phyloP scores from a whole-genome alignment of 2,797 vertebrate species.

The Morelia viridis region DNA sequence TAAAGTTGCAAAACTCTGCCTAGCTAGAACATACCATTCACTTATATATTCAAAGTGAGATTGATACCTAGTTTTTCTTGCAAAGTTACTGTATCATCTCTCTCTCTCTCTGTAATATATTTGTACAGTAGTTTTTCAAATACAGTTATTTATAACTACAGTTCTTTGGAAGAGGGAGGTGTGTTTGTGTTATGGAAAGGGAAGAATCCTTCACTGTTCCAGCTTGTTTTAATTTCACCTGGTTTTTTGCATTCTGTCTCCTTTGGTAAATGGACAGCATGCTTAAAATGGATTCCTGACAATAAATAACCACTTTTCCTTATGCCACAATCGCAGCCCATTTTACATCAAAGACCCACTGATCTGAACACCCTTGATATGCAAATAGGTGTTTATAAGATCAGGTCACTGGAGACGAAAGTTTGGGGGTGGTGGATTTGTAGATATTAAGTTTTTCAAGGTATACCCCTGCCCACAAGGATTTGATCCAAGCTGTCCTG shows the following conservation, averaged over 20 bases:
- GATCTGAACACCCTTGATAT: constrained; percentile 8
- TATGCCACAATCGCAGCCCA: background rate
- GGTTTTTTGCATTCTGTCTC: background rate
- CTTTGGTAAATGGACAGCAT: background rate
- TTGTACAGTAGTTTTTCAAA: background rate
- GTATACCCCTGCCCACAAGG: background rate
- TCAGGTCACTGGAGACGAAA: background rate
- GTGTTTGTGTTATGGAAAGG: background rate
- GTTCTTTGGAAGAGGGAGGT: background rate
- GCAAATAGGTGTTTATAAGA: background rate
- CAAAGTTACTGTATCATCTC: background rate
- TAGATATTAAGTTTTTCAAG: background rate
- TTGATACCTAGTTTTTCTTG: background rate
- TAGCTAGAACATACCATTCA: background rate
- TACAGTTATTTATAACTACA: background rate
- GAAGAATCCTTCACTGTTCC: background rate
- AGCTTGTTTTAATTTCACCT: background rate
- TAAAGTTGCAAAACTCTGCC: background rate
- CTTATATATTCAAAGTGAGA: background rate
- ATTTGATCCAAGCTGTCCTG: no score
- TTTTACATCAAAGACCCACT: background rate
- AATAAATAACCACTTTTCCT: background rate
- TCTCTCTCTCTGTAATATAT: background rate
- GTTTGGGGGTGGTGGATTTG: background rate
- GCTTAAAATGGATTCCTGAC: background rate